Evolutionary conservation across 2,797 vertebrate genomes (phyloP), one percentile per base, ranked within the genome.

Genomic region (Onychomys arenicola): DNA sequence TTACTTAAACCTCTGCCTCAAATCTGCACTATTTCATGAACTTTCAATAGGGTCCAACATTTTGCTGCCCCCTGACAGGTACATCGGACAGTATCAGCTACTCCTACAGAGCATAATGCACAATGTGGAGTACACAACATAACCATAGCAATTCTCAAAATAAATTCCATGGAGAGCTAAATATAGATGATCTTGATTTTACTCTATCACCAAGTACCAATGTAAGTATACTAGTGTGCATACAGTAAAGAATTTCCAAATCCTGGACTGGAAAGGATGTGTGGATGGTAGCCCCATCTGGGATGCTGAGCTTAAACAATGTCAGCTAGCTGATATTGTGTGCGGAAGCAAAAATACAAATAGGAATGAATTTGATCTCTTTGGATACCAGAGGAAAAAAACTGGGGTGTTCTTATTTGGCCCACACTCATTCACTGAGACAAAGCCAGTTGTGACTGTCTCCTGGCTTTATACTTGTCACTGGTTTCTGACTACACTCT

Each of bases 401-500:
- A 96, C 95, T 96, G 97, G 96, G 37, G 88, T 46, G 1, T 97
- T 97, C 85, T 97, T 97, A 16, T 95, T 97, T 97, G 97, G 93
- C 85, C 97, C 82, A 92, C 91, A 84, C 61, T 97, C 93, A 97
- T 96, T 97, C 96, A 95, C 16, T 73, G 88, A 98, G 76, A 71
- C 94, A 94, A 96, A 97, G 96, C 83, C 95, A 90, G 89, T 81
- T 96, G 96, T 97, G 97, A 97, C 85, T 94, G 97, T 85, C 96
- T 98, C 67, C 85, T 98, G 97, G 93, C 93, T 96, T 76, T 89
- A 67, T 89, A 19, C 75, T 95, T 86, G 57, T 90, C 97, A 92
- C 96, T 96, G 87, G 91, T 98, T 98, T 98, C 96, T 96, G 98
- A 97, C 94, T 97, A 43, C 17, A 97, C 94, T 97, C 97, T 97